Evolutionary conservation across 2,888 invertebrate genomes (phyloP).

Genomic region (Erebia ligea): DNA sequence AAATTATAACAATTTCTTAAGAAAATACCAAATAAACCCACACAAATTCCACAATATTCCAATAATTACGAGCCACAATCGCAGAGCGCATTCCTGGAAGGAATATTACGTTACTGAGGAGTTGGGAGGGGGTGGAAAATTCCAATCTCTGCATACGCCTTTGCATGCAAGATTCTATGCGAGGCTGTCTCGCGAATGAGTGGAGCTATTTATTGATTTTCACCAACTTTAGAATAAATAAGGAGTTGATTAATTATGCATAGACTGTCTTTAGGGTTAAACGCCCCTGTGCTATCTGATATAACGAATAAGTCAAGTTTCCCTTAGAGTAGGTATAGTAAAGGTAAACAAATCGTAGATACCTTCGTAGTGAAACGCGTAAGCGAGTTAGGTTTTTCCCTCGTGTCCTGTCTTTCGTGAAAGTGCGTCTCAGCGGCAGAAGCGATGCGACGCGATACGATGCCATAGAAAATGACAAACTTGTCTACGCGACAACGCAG

Average conservation of each 20-base stretch:
- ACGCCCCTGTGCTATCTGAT: background rate
- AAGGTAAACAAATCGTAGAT: too few species aligned
- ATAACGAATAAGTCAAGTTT: background rate
- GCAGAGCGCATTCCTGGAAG: slow-evolving; percentile 17
- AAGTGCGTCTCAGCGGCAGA: too few species aligned
- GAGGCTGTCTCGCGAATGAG: background rate
- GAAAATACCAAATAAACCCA: slow-evolving; percentile 6
- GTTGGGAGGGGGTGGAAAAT: slow-evolving; percentile 9
- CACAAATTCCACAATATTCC: slow-evolving; percentile 18
- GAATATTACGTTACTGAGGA: slow-evolving; percentile 18
- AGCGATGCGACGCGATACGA: too few species aligned
- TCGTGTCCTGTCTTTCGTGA: too few species aligned
- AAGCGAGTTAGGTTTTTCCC: too few species aligned
- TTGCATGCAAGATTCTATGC: slow-evolving; percentile 17
- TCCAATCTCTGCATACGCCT: slow-evolving; percentile 31
- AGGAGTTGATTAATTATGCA: slow-evolving; percentile 3
- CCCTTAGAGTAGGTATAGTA: too few species aligned
- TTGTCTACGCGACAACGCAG: too few species aligned
- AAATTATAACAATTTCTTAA: background rate
- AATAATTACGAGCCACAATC: slow-evolving; percentile 26
- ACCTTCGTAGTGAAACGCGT: too few species aligned
- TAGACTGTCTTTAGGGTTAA: background rate
- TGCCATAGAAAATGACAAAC: too few species aligned
- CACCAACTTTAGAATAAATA: slow-evolving; percentile 6
- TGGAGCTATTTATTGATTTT: slow-evolving; percentile 20